Evolutionary conservation across 2,888 invertebrate species (phyloP).

Genomic region (Uloborus plumipes): DNA sequence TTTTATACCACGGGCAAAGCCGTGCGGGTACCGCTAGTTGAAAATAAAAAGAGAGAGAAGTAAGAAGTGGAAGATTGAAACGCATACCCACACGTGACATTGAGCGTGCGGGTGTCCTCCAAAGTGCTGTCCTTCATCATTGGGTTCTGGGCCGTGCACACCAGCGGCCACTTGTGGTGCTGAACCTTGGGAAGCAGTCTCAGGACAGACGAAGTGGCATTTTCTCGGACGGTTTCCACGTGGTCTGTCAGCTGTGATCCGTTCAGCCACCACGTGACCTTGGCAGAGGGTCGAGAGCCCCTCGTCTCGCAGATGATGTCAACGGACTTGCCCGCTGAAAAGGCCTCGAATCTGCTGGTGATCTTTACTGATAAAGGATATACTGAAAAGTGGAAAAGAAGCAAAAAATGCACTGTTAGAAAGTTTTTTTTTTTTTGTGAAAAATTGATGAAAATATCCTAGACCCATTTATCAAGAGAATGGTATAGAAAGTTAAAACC

Average conservation of each 20-base stretch:
- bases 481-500: too few relatives aligned
- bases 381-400: conserved; percentile 11
- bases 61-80: background rate
- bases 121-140: conserved; percentile 5
- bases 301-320: conserved; percentile 12
- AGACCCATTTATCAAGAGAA: too few relatives aligned
- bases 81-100: conserved; percentile 24
- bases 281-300: conserved; percentile 21
- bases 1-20: too few relatives aligned
- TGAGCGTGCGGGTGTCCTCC: conserved; percentile 20
- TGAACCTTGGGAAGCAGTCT: conserved; percentile 5
- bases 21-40: too few relatives aligned
- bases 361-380: conserved; percentile 12
- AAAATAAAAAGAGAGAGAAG: too few relatives aligned
- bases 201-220: conserved; percentile 14
- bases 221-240: conserved; percentile 22
- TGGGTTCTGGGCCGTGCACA: conserved; percentile 11
- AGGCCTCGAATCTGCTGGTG: background rate
- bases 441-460: too few relatives aligned
- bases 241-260: conserved; percentile 4
- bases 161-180: background rate
- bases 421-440: too few relatives aligned
- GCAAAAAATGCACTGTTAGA: too few relatives aligned
- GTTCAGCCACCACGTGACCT: conserved; percentile 21
- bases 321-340: conserved; percentile 10